phyloP scores from a whole-genome alignment of 2,888 invertebrate genomes.

The Drosophila phalerata region DNA sequence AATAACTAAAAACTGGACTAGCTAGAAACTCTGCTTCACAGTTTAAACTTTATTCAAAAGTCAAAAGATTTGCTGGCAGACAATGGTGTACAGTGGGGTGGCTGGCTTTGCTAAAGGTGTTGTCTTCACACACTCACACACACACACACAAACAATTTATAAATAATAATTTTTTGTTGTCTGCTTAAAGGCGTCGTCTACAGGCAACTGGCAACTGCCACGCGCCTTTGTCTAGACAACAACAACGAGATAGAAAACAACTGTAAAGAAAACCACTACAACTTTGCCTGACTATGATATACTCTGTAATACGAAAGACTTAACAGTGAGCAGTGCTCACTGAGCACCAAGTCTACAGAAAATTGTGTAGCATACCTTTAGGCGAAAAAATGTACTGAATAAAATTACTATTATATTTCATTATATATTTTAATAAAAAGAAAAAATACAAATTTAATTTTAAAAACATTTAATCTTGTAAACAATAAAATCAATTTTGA shows the following conservation, averaged over 20 bases:
- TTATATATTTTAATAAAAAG: too few relatives aligned
- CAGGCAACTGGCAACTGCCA: slow-evolving; percentile 57
- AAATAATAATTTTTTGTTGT: slow-evolving; percentile 75
- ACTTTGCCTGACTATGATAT: not conserved
- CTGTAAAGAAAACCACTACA: not conserved
- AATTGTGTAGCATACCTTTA: too few relatives aligned
- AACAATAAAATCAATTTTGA: too few relatives aligned
- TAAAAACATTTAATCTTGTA: too few relatives aligned
- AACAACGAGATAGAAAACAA: slow-evolving; percentile 10
- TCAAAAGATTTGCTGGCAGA: slow-evolving; percentile 52
- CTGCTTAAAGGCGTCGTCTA: slow-evolving; percentile 59
- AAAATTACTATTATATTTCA: too few relatives aligned
- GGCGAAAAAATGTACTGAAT: too few relatives aligned
- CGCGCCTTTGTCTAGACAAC: slow-evolving; percentile 57
- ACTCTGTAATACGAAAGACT: not conserved
- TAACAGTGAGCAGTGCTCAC: not conserved
- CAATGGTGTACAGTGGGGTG: slow-evolving; percentile 29
- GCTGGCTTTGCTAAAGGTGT: slow-evolving; percentile 45
- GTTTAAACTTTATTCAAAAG: slow-evolving; percentile 50
- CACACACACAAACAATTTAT: slow-evolving; percentile 62
- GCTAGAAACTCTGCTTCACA: slow-evolving; percentile 16
- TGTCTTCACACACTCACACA: slow-evolving; percentile 25
- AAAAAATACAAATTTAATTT: too few relatives aligned
- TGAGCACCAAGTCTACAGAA: too few relatives aligned
- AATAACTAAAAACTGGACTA: slow-evolving; percentile 29